Conservation (phyloP, 2,113 vertebrate genomes). For the Seriola dumerili region DNA sequence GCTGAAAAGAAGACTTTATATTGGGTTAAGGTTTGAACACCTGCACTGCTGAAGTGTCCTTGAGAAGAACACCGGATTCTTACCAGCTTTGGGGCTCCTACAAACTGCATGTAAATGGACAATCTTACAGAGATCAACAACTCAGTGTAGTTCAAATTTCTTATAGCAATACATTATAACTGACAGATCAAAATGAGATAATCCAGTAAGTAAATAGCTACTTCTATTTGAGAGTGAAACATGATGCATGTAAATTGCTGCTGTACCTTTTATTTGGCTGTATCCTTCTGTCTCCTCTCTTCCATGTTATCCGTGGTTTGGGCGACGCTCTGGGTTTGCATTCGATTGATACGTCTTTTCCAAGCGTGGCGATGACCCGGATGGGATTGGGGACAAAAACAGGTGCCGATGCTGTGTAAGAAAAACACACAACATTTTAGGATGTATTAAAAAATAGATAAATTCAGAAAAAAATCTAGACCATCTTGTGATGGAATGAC, state of each 20-base stretch:
- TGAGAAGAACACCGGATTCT: constrained; percentile 3
- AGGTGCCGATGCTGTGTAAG: constrained; percentile 90
- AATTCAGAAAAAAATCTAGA: neutral
- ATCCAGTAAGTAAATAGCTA: neutral
- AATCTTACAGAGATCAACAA: neutral
- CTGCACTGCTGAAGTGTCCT: constrained; percentile 9
- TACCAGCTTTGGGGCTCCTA: neutral
- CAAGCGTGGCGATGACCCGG: constrained; percentile 90
- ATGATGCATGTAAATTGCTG: neutral
- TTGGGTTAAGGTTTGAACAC: neutral
- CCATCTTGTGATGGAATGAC: neutral
- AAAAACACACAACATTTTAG: constrained; percentile 19
- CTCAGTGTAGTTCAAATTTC: neutral
- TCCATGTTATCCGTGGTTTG: constrained; percentile 93
- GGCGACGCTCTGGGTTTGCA: constrained; percentile 94
- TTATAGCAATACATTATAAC: neutral
- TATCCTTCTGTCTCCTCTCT: constrained; percentile 89
- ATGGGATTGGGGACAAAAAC: constrained; percentile 88
- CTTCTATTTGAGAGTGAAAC: neutral
- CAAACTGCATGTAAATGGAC: constrained; percentile 3
- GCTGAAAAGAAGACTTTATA: neutral
- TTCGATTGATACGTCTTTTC: constrained; percentile 89
- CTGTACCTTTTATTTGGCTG: constrained; percentile 90
- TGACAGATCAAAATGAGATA: neutral
- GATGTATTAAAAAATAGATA: neutral